Evolutionary conservation across 2,888 invertebrate genomes (phyloP).

Genomic region (Rhorus exstirpatorius): DNA sequence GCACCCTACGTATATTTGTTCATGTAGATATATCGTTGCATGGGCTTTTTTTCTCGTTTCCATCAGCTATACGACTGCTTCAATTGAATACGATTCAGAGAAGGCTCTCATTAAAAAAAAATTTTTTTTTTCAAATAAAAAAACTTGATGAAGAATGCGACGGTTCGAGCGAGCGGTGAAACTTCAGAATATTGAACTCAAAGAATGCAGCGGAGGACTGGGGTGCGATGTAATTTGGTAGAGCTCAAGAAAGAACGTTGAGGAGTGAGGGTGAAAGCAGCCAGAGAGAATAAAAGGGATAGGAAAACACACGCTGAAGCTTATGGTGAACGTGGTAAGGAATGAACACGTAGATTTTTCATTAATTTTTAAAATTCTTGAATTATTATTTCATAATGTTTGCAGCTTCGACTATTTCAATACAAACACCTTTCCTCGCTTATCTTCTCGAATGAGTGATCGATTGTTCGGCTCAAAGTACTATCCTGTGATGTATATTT

Average conservation of each 20-base stretch:
- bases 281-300: neutral
- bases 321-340: neutral
- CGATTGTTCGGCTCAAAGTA: too few species aligned
- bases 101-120: slow-evolving; percentile 81
- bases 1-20: slow-evolving; percentile 1
- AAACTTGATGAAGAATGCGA: slow-evolving; percentile 62
- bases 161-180: slow-evolving; percentile 26
- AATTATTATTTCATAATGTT: neutral
- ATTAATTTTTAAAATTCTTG: neutral
- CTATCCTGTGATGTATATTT: neutral
- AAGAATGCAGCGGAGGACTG: slow-evolving; percentile 36
- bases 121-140: slow-evolving; percentile 71
- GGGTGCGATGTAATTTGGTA: slow-evolving; percentile 58
- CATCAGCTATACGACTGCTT: slow-evolving; percentile 65
- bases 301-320: neutral
- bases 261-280: neutral
- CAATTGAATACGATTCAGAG: slow-evolving; percentile 80
- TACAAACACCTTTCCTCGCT: too few species aligned
- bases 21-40: neutral
- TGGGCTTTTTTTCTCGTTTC: slow-evolving; percentile 57
- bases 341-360: slow-evolving; percentile 7
- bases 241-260: neutral
- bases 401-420: too few species aligned
- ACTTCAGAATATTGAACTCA: slow-evolving; percentile 27
- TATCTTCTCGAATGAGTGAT: too few species aligned